phyloP scores from a whole-genome alignment of 2,888 invertebrate genomes.

The Parnassius smintheus region DNA sequence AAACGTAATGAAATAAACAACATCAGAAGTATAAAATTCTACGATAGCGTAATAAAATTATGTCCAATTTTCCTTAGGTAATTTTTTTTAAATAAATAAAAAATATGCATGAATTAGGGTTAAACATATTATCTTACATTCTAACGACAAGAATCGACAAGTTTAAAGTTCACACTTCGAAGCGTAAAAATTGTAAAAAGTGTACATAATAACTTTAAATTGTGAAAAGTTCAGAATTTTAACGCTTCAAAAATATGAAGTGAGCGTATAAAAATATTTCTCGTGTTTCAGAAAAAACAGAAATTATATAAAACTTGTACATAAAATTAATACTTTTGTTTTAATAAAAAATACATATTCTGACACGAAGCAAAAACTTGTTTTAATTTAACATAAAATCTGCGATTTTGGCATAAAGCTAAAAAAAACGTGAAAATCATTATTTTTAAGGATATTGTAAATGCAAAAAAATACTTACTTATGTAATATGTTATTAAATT shows the following conservation, averaged over 20 bases:
- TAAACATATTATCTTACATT: constrained; percentile 24
- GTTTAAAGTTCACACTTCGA: constrained; percentile 18
- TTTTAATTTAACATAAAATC: too few species aligned
- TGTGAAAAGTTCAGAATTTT: background rate
- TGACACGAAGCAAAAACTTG: too few species aligned
- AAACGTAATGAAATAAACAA: background rate
- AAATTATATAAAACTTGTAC: constrained; percentile 1
- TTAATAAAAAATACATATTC: too few species aligned
- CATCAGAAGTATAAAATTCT: too few species aligned
- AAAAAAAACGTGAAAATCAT: too few species aligned
- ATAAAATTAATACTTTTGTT: background rate
- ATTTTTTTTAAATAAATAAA: constrained; percentile 3
- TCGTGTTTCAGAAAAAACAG: background rate
- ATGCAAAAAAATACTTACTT: too few species aligned
- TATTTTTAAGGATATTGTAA: too few species aligned
- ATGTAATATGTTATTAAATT: too few species aligned
- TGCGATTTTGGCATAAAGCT: too few species aligned
- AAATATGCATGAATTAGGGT: constrained; percentile 11
- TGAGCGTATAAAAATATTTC: constrained; percentile 7
- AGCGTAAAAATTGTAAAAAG: constrained; percentile 6
- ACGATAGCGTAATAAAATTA: too few species aligned
- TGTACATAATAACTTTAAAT: background rate
- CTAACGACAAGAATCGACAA: constrained; percentile 19
- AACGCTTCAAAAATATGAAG: background rate
- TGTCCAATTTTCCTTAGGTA: too few species aligned